Evolutionary conservation across 2,113 vertebrate species (phyloP).

Genomic region (Xiphophorus hellerii): DNA sequence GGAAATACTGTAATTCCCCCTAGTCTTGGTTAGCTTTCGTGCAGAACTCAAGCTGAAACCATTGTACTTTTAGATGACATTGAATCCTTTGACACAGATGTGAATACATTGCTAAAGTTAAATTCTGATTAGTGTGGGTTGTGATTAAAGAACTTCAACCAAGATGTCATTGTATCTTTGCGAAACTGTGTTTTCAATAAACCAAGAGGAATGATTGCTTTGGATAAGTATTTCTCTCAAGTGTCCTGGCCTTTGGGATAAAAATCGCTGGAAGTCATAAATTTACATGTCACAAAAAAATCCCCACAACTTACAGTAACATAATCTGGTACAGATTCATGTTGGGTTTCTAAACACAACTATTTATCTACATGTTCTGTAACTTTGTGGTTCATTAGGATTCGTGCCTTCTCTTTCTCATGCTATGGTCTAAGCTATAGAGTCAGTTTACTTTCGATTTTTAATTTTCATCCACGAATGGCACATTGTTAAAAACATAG

Average conservation of each 20-base stretch:
- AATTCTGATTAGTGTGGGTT: constrained; percentile 67
- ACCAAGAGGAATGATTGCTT: constrained; percentile 43
- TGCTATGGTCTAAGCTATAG: not conserved
- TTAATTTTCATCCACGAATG: not conserved
- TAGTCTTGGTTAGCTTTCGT: constrained; percentile 45
- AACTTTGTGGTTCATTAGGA: not conserved
- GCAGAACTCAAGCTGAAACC: constrained; percentile 23
- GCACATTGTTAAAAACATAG: not conserved
- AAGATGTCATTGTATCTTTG: constrained; percentile 39
- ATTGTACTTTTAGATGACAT: constrained; percentile 12
- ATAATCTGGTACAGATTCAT: constrained; percentile 38
- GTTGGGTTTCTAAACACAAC: not conserved
- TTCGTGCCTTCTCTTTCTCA: not conserved
- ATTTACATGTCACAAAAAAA: constrained; percentile 39
- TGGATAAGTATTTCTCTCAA: constrained; percentile 21
- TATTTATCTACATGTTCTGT: not conserved
- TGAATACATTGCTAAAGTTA: constrained; percentile 55
- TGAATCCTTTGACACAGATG: constrained; percentile 41
- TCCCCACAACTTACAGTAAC: constrained; percentile 41
- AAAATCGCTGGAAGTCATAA: constrained; percentile 43
- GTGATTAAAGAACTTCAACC: constrained; percentile 57
- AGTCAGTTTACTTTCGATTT: not conserved
- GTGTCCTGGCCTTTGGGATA: constrained; percentile 33
- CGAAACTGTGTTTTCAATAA: constrained; percentile 53
- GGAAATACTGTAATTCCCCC: constrained; percentile 68